Base-by-base conservation (phyloP, 2,888 invertebrate species). In the Marronus borbonicus region DNA sequence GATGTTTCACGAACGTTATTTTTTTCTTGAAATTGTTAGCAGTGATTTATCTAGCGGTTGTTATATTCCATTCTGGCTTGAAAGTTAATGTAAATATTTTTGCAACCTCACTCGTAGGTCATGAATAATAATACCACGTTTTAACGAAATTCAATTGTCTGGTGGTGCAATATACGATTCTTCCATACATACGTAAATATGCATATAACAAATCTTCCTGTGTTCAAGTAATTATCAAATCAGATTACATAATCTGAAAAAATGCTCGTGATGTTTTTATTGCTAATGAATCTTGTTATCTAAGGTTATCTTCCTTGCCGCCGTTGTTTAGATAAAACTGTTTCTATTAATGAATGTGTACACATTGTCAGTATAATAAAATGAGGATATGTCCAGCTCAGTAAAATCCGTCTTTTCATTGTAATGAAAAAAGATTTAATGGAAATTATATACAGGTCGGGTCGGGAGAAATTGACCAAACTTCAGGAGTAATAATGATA, bases 261-360 rank as follows among this genome's bases (percentile, higher is more conserved):
- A 70, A 55, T 28, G 28, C 31, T 70, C 14, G 17, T 20, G 17
- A 52, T 70, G 55, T 55, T 70, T 58, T 31, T 70, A 68, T 49
- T 52, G 52, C 24, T 24, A 24, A 31, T 28, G 36, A 58, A 70
- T 39, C 10, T 55, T 39, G 58, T 70, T 70, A 70, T 70, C 70
- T 70, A 24, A 20, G 70, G 70, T 70, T 70, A 70, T 70, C 58
- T 70, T 58, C 12, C 17, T 36, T 70, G 55, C 14, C 36, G 17
- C 36, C 31, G 36, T 17, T 24, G 52, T 17, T 55, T 28, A 70
- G 55, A 70, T 55, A 55, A 70, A 31, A 14, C 36, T 10, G 52
- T 52, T 70, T 31, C 55, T 55, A 70, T 55, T 70, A 70, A 70
- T 55, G 55, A 70, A 70, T 65, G 17, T 39, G 12, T 65, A 65